These are phyloP conservation scores for Autographa pulchrina DNA, from an alignment of 2,888 invertebrate species.

Conservation along the genomic window DNA sequence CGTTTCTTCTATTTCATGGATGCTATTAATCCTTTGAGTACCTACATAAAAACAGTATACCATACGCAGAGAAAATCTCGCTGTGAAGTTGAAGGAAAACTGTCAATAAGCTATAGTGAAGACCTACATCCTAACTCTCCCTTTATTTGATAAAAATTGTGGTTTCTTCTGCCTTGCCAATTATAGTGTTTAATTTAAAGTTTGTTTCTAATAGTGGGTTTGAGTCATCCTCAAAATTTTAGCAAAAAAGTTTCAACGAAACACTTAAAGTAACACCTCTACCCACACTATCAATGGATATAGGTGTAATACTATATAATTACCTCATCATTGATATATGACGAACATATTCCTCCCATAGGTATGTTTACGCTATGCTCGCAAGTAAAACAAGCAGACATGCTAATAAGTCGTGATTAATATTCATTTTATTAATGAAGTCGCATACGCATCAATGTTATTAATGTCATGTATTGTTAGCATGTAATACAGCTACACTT, in stretches of 20 bases:
- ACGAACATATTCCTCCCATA: not conserved
- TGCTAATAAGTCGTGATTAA: constrained; percentile 3
- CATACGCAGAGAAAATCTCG: no score
- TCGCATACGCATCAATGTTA: not conserved
- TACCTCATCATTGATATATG: not conserved
- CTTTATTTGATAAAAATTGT: no score
- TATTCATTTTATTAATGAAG: constrained; percentile 7
- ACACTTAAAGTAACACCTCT: not conserved
- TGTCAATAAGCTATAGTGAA: no score
- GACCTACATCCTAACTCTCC: no score
- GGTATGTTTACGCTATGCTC: not conserved
- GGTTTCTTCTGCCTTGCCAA: no score
- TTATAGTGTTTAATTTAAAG: no score
- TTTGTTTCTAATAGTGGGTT: no score
- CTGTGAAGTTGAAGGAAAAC: no score
- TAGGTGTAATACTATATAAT: not conserved
- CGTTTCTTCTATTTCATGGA: no score
- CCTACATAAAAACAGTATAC: no score
- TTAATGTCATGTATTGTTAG: not conserved
- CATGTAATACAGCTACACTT: not conserved
- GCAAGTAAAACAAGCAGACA: not conserved
- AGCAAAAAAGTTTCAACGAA: not conserved
- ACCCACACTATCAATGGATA: not conserved
- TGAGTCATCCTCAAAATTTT: no score
- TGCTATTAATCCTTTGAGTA: no score